Conservation (phyloP, 1,140 invertebrate genomes). For the Danaus plexippus region DNA sequence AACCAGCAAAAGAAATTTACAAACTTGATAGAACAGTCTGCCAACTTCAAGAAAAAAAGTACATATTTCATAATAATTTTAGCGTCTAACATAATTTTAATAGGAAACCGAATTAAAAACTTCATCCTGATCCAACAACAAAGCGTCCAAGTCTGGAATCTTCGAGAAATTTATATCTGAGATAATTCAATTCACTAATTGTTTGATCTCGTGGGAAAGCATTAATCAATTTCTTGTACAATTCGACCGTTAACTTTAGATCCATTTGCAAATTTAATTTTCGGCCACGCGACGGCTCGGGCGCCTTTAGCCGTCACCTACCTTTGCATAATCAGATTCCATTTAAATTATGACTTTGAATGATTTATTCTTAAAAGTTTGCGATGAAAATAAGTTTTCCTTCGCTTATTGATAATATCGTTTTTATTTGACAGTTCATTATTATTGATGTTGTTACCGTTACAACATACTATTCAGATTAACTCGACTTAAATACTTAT, state of each 20-base stretch:
- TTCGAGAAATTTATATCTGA: slow-evolving; percentile 32
- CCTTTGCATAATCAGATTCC: slow-evolving; percentile 49
- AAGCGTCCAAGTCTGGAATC: slow-evolving; percentile 17
- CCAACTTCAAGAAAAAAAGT: slow-evolving; percentile 1
- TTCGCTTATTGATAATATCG: slow-evolving; percentile 22
- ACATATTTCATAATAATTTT: slow-evolving; percentile 17
- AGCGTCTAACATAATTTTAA: slow-evolving; percentile 20
- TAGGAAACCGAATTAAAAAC: slow-evolving; percentile 27
- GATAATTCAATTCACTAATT: slow-evolving; percentile 60
- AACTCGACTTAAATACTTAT: too few relatives aligned
- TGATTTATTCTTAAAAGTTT: slow-evolving; percentile 40
- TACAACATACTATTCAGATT: too few relatives aligned
- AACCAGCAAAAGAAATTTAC: too few relatives aligned
- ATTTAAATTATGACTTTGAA: slow-evolving; percentile 45
- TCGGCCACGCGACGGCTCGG: slow-evolving; percentile 18
- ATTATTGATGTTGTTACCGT: neutral
- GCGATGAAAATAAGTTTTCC: slow-evolving; percentile 29
- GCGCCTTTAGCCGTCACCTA: slow-evolving; percentile 14
- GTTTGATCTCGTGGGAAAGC: slow-evolving; percentile 44
- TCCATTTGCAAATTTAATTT: slow-evolving; percentile 54
- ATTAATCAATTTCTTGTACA: slow-evolving; percentile 64
- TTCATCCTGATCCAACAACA: slow-evolving; percentile 23
- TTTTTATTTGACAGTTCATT: slow-evolving; percentile 10
- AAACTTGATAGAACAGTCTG: too few relatives aligned
- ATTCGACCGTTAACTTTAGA: slow-evolving; percentile 51